Evolutionary conservation across 2,113 vertebrate genomes (phyloP).

Genomic region (Corapipo altera): DNA sequence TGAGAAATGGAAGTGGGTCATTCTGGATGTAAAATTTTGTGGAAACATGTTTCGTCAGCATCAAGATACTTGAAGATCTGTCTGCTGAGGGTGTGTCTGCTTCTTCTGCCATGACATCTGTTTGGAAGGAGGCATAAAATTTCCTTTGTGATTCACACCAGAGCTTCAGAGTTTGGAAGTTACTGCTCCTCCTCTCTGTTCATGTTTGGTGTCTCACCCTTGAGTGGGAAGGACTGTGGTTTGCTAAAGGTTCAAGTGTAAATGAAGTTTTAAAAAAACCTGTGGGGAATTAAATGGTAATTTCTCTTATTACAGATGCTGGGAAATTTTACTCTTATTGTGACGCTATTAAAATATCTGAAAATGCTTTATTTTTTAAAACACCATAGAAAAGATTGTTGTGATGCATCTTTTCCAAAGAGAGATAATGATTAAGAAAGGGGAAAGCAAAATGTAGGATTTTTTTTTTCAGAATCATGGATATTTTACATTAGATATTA

Average conservation of each 20-base stretch:
- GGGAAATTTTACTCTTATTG: background rate
- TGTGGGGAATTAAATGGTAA: background rate
- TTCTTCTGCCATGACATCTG: slow-evolving; percentile 65
- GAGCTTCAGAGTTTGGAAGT: slow-evolving; percentile 3
- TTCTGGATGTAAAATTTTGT: slow-evolving; percentile 13
- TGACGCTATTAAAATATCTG: background rate
- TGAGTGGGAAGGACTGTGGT: background rate
- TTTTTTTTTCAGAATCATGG: background rate
- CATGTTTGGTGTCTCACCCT: background rate
- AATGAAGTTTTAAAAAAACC: background rate
- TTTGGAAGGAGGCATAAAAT: slow-evolving; percentile 42
- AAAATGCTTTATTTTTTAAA: background rate
- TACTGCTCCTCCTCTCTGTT: background rate
- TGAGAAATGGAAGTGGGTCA: slow-evolving; percentile 31
- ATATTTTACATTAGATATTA: background rate
- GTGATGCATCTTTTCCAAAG: background rate
- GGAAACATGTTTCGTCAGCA: slow-evolving; percentile 46
- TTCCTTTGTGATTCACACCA: slow-evolving; percentile 38
- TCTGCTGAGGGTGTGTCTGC: slow-evolving; percentile 58
- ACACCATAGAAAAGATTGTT: background rate
- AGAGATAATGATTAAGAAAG: background rate
- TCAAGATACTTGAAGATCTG: slow-evolving; percentile 41
- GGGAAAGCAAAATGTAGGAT: background rate
- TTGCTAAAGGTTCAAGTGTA: background rate
- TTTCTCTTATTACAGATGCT: background rate